Conservation (phyloP, 2,797 vertebrate genomes). For the Aselliscus stoliczkanus region DNA sequence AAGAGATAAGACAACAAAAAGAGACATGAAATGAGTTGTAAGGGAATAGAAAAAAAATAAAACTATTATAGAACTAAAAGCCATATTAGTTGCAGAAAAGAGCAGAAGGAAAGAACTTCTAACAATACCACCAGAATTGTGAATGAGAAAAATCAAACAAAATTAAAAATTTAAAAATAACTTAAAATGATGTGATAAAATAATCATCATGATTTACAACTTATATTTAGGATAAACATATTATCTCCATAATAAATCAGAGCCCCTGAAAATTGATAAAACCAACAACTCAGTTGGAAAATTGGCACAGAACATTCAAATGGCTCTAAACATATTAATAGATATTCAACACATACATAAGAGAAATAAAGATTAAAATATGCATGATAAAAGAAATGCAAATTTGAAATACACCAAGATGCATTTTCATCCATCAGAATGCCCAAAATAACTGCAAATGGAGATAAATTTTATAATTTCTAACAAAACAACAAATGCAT, state of each 20-base stretch:
- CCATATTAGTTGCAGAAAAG: neutral
- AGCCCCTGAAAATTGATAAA: neutral
- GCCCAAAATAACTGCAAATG: neutral
- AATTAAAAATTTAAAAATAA: neutral
- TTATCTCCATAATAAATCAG: neutral
- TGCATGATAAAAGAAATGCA: neutral
- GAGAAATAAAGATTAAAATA: conserved; percentile 13
- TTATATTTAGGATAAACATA: neutral
- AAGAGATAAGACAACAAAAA: neutral
- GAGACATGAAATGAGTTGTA: conserved; percentile 9
- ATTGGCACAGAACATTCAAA: neutral
- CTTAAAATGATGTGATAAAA: neutral
- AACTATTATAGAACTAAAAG: neutral
- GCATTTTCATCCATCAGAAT: neutral
- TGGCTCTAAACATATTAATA: neutral
- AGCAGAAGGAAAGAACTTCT: neutral
- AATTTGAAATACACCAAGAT: neutral
- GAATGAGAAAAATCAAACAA: neutral
- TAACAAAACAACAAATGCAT: neutral
- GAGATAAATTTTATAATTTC: neutral
- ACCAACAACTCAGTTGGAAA: neutral
- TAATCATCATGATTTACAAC: neutral
- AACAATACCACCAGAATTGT: neutral
- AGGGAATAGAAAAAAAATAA: conserved; percentile 6
- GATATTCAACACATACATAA: neutral